phyloP scores from a whole-genome alignment of 2,113 vertebrate species.

The Mormoops blainvillei region DNA sequence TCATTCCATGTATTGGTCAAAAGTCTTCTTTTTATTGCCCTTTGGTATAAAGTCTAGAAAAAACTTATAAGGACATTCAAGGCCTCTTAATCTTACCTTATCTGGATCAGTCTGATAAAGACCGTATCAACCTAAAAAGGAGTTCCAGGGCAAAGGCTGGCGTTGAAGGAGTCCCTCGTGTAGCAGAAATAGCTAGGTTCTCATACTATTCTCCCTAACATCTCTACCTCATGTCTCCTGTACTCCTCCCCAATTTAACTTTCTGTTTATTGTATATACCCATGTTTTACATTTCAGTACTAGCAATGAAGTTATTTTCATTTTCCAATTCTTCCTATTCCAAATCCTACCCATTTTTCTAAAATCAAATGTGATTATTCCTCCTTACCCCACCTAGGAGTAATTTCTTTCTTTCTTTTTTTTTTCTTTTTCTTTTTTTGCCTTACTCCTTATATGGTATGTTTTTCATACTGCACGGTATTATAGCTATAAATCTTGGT shows the following conservation, averaged over 20 bases:
- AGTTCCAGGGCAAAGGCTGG: not conserved
- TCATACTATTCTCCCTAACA: not conserved
- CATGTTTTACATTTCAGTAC: not conserved
- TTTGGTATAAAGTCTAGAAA: slow-evolving; percentile 5
- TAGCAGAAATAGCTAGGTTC: not conserved
- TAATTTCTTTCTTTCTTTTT: not conserved
- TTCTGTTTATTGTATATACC: not conserved
- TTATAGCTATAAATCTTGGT: not conserved
- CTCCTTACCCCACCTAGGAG: not conserved
- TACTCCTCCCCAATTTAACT: not conserved
- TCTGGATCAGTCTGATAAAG: not conserved
- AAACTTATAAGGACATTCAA: not conserved
- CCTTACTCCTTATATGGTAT: not conserved
- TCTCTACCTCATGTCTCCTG: not conserved
- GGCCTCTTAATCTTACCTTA: not conserved
- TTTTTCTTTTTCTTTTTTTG: too few species aligned
- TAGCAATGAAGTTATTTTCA: not conserved
- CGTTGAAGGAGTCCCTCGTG: not conserved
- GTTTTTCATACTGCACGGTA: not conserved
- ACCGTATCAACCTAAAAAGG: not conserved
- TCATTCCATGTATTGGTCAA: not conserved
- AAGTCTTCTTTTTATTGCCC: not conserved
- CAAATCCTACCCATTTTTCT: not conserved
- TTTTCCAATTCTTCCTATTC: not conserved
- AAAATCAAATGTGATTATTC: not conserved